Base-by-base conservation (phyloP, 2,888 invertebrate genomes). In the Sminthurinus aureus region DNA sequence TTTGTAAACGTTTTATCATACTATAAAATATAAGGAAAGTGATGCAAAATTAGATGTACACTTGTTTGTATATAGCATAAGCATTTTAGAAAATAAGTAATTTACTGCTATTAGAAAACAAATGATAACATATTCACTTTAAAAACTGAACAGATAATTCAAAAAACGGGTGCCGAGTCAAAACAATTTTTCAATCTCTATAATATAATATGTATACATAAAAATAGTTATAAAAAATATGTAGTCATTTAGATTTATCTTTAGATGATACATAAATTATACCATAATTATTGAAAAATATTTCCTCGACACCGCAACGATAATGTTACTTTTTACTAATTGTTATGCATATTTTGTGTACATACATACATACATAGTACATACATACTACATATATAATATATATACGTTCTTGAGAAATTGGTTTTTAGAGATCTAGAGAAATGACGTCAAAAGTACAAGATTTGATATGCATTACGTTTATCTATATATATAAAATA, bases 101-200 rank as follows among this genome's bases (percentile, higher is more conserved):
- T 38, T 38, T 38, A 38, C 38, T 38, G 38, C 38, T 38, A 38
- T 38, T 38, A 38, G 38, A 38, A 38, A 38, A 38, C 1, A 38
- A 38, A 38, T 38, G 38, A 38, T 38, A 38, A 38, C 38, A 38
- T 38, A 38, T 38, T 38, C 38, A 38, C 38, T 38, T 38, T 38
- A 38, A 38, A 38, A 38, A 38, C n/a, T 38, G 38, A 38, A 38
- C 38, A 38, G 38, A 38, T 38, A 38, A 38, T 38, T 38, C 38
- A 38, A 38, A 38, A 18, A 58, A 58, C 58, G 58, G 58, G 38
- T 38, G 58, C 58, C 58, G 58, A 58, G 58, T 58, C 58, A 58
- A 58, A 58, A 58, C 58, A 58, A 58, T 58, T 58, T 58, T 58
- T 58, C 58, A 58, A 58, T 58, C 58, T 58, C 58, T 58, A 58